Conservation (phyloP, 2,888 invertebrate genomes). For the Cancer borealis region DNA sequence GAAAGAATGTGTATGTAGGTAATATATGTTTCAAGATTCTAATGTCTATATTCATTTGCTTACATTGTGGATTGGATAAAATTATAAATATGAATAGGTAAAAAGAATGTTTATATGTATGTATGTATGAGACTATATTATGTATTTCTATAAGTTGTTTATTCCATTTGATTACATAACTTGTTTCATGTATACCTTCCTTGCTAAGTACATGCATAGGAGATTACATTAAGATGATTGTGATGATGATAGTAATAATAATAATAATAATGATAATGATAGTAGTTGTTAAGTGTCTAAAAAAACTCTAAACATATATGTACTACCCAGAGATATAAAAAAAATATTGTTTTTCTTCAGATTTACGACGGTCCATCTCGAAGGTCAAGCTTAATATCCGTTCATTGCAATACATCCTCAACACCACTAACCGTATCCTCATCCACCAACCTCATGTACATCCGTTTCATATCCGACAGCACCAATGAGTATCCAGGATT, state of each 20-base stretch:
- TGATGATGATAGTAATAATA: background rate
- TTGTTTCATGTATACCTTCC: background rate
- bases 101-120: too few species aligned
- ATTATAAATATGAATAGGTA: too few species aligned
- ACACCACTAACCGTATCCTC: constrained; percentile 81
- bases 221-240: background rate
- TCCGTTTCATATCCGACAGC: constrained; percentile 86
- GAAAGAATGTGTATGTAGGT: too few species aligned
- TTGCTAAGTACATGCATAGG: background rate
- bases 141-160: background rate
- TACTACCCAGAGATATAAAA: background rate
- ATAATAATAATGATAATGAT: background rate
- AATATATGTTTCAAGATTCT: too few species aligned
- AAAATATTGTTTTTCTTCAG: constrained; percentile 52
- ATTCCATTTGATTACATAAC: background rate
- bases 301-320: background rate
- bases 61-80: too few species aligned
- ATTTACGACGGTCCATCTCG: constrained; percentile 81
- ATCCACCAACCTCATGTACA: constrained; percentile 82
- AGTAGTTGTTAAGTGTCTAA: background rate
- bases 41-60: too few species aligned
- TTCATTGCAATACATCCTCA: constrained; percentile 84
- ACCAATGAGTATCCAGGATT: constrained; percentile 78
- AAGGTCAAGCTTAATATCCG: constrained; percentile 82
- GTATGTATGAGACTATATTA: background rate